Evolutionary conservation across 2,888 invertebrate species (phyloP), one percentile per base, ranked within the genome.

Genomic region (Seira musarum): DNA sequence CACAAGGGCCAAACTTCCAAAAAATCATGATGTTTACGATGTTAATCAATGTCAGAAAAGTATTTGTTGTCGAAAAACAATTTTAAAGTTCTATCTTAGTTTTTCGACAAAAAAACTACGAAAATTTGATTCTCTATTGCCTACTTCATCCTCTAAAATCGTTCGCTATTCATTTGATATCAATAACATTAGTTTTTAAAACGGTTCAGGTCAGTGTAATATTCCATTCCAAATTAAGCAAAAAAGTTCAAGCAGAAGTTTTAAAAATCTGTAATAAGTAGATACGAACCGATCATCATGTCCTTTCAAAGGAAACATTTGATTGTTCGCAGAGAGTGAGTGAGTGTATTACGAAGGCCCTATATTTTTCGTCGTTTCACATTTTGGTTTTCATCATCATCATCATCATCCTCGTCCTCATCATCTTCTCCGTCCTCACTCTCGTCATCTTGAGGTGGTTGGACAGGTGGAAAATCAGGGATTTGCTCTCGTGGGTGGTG

Each of bases 401-500:
- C 49, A 40, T 78, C 70, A n/a, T 70, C 61, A 21, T 64, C 79
- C 46, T 68, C 73, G 17, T 82, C 79, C 13, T 80, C 80, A 60
- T 73, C 68, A 49, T 77, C 78, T 2, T 79, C 78, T 0, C 60
- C 78, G 3, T 73, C 83, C 6, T 83, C 82, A 21, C 75, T 76
- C 53, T 81, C 81, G 35, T 83, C 82, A 63, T 83, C 83, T 22
- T 60, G 70, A 21, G 83, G 84, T 17, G 83, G 83, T 65, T 85
- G 84, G 8, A 87, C 83, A 17, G 86, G 86, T 71, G 87, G 86
- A 65, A 87, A 87, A 68, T 87, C 86, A 10, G 87, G 87, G 72
- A 87, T 87, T 81, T 84, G 84, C 64, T 87, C 87, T 57, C 87
- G 80, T 22, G 84, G 83, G 17, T 80, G 81, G 65, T 69, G 67